phyloP scores from a whole-genome alignment of 2,113 vertebrate species.

The Sander vitreus region DNA sequence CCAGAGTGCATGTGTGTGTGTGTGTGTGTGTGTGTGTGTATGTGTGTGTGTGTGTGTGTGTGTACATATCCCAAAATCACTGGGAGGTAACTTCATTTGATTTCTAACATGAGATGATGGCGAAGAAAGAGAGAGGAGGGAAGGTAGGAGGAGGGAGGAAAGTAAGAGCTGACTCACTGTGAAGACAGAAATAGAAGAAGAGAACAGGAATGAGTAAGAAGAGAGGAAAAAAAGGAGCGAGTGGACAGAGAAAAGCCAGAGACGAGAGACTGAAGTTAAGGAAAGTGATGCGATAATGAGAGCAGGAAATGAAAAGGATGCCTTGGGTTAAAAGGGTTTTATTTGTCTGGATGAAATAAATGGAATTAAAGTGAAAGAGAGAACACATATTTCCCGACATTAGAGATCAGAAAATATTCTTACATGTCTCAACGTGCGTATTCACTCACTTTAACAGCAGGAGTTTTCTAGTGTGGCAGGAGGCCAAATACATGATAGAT shows the following conservation, averaged over 20 bases:
- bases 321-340: conserved; percentile 45
- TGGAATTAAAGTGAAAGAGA: conserved; percentile 29
- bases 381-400: conserved; percentile 13
- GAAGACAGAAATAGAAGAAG: conserved; percentile 63
- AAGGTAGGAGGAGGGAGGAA: conserved; percentile 2
- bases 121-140: conserved; percentile 20
- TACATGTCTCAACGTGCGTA: conserved; percentile 49
- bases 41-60: conserved; percentile 16
- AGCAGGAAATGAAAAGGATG: conserved; percentile 42
- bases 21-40: background rate
- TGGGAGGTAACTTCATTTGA: conserved; percentile 57
- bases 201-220: conserved; percentile 44
- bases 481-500: conserved; percentile 33
- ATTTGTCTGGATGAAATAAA: conserved; percentile 41
- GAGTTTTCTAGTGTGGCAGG: conserved; percentile 13
- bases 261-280: conserved; percentile 26
- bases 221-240: background rate
- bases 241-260: conserved; percentile 24
- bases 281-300: conserved; percentile 37
- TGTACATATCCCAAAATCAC: conserved; percentile 27
- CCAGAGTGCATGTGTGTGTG: background rate
- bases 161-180: conserved; percentile 67
- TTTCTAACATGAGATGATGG: conserved; percentile 55
- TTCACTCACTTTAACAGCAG: background rate
- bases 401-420: conserved; percentile 23